phyloP scores from a whole-genome alignment of 2,113 vertebrate species.

The Pomatostomus ruficeps region DNA sequence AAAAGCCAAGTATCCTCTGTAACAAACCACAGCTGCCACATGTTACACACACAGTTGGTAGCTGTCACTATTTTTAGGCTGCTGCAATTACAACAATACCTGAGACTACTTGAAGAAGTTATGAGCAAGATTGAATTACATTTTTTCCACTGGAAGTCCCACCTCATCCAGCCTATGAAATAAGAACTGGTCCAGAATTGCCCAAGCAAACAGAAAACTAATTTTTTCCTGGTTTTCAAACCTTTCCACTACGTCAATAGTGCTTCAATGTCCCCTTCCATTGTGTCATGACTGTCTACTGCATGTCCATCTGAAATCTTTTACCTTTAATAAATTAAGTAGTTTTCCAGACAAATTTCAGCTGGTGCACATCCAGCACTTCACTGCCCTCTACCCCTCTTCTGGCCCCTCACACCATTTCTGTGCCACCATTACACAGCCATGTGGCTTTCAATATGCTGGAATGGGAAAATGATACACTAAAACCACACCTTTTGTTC shows the following conservation, averaged over 20 bases:
- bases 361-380: neutral
- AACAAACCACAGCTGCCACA: neutral
- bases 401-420: neutral
- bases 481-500: neutral
- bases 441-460: neutral
- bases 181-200: neutral
- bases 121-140: neutral
- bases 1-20: fast-evolving
- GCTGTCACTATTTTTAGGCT: neutral
- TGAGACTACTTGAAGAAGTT: neutral
- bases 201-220: neutral
- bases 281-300: neutral
- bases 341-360: neutral
- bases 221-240: neutral
- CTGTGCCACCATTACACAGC: neutral
- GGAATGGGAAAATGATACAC: neutral
- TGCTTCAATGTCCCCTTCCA: neutral
- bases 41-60: neutral
- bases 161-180: neutral
- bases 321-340: neutral
- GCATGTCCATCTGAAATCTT: neutral
- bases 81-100: neutral
- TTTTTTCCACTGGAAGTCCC: neutral
- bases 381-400: neutral
- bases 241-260: neutral